Evolutionary conservation across 2,113 vertebrate genomes (phyloP).

Genomic region (Paramisgurnus dabryanus): DNA sequence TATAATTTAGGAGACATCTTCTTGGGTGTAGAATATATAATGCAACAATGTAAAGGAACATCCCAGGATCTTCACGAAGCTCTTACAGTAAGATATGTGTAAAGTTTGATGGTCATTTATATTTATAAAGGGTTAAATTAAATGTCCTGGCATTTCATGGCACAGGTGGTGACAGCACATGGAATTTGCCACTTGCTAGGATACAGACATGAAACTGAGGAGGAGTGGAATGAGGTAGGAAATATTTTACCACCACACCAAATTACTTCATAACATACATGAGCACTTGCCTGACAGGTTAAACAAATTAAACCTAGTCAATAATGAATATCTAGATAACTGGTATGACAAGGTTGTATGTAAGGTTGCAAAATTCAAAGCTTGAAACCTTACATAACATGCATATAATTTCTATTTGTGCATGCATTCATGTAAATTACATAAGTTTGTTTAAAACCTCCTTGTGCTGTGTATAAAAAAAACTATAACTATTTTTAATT

Average conservation of each 20-base stretch:
- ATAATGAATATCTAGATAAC: too few species aligned
- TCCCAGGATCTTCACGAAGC: conserved; percentile 73
- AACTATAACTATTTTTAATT: too few species aligned
- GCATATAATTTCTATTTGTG: too few species aligned
- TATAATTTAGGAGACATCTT: conserved; percentile 89
- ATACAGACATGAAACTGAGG: conserved; percentile 81
- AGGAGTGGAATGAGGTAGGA: conserved; percentile 84
- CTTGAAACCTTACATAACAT: too few species aligned
- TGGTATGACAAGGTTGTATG: too few species aligned
- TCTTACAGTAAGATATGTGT: conserved; percentile 77
- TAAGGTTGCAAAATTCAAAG: too few species aligned
- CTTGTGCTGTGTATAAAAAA: too few species aligned
- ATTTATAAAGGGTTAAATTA: not conserved
- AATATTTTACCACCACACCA: not conserved
- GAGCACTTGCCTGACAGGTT: too few species aligned
- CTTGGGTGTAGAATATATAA: conserved; percentile 87
- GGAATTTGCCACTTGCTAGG: conserved; percentile 91
- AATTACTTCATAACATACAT: not conserved
- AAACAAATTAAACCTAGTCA: too few species aligned
- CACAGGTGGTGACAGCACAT: conserved; percentile 83
- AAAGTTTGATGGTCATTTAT: too few species aligned
- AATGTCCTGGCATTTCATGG: not conserved
- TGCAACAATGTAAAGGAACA: conserved; percentile 75
- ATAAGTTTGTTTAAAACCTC: too few species aligned
- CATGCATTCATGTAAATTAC: too few species aligned